Evolutionary conservation across 30 jellyfish, hydroid and myxozoan genomes (phyloP).

Genomic region (Turritopsis rubra): DNA sequence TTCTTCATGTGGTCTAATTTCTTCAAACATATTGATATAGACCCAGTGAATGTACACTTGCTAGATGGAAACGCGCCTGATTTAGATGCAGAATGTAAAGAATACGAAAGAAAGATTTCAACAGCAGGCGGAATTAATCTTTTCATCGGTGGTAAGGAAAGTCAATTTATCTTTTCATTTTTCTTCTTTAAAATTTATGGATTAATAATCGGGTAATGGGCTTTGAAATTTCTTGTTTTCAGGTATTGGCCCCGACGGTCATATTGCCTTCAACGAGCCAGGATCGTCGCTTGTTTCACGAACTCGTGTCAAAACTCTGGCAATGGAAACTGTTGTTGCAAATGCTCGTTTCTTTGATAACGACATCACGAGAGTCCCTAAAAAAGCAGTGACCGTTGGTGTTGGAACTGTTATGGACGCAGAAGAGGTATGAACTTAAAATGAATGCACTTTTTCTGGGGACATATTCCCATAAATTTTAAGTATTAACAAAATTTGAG

Average conservation of each 20-base stretch:
- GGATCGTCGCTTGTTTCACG: slow-evolving; percentile 93
- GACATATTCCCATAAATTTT: too few species aligned
- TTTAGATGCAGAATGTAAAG: slow-evolving; percentile 61
- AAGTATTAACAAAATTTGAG: too few species aligned
- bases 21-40: slow-evolving; percentile 88
- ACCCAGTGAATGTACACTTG: slow-evolving; percentile 80
- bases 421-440: slow-evolving; percentile 52
- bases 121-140: slow-evolving; percentile 86
- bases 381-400: slow-evolving; percentile 90
- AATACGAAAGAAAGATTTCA: slow-evolving; percentile 57
- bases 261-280: slow-evolving; percentile 93
- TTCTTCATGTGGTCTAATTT: slow-evolving; percentile 93
- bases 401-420: slow-evolving; percentile 97
- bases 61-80: slow-evolving; percentile 90
- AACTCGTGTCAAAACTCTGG: slow-evolving; percentile 89
- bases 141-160: slow-evolving; percentile 79
- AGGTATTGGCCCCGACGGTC: slow-evolving; percentile 99
- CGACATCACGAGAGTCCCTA: slow-evolving; percentile 71
- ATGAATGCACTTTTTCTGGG: background rate
- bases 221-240: too few species aligned
- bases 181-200: background rate
- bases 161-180: background rate
- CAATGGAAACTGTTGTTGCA: slow-evolving; percentile 88
- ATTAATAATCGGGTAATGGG: background rate
- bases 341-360: slow-evolving; percentile 93